phyloP scores from a whole-genome alignment of 1,140 invertebrate genomes.

The Zaprionus africanus region DNA sequence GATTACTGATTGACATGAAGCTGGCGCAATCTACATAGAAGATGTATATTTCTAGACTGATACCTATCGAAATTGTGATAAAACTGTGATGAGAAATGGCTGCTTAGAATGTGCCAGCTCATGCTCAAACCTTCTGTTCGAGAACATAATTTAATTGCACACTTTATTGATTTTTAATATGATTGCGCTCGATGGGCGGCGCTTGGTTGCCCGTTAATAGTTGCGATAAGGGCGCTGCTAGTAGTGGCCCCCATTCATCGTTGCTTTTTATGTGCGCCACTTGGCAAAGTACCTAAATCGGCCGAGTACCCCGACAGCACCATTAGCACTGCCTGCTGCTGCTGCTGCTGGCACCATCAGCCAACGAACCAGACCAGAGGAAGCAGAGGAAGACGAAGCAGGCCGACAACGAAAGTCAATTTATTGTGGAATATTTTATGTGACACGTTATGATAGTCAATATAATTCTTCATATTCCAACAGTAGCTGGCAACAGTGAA shows the following conservation, averaged over 20 bases:
- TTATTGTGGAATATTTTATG: conserved; percentile 82
- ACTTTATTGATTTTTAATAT: conserved; percentile 82
- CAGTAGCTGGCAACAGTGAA: conserved; percentile 18
- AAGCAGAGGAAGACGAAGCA: conserved; percentile 1
- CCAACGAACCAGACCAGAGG: neutral
- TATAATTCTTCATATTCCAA: conserved; percentile 66
- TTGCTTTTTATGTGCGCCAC: conserved; percentile 66
- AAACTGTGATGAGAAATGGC: neutral
- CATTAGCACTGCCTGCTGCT: neutral
- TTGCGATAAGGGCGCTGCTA: conserved; percentile 61
- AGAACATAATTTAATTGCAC: conserved; percentile 76
- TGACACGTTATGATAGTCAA: conserved; percentile 82
- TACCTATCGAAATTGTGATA: neutral
- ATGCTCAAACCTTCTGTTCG: conserved; percentile 21
- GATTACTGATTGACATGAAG: neutral
- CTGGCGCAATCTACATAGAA: no score
- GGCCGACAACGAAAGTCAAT: conserved; percentile 73
- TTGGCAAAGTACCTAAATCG: conserved; percentile 62
- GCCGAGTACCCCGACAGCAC: neutral
- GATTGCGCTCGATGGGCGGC: conserved; percentile 56
- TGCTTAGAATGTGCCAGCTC: neutral
- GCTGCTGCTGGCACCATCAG: neutral
- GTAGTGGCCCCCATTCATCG: conserved; percentile 49
- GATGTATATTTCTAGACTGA: neutral
- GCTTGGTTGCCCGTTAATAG: conserved; percentile 70